Evolutionary conservation across 2,113 vertebrate genomes (phyloP), one percentile per base, ranked within the genome.

Genomic region (Gavia stellata): DNA sequence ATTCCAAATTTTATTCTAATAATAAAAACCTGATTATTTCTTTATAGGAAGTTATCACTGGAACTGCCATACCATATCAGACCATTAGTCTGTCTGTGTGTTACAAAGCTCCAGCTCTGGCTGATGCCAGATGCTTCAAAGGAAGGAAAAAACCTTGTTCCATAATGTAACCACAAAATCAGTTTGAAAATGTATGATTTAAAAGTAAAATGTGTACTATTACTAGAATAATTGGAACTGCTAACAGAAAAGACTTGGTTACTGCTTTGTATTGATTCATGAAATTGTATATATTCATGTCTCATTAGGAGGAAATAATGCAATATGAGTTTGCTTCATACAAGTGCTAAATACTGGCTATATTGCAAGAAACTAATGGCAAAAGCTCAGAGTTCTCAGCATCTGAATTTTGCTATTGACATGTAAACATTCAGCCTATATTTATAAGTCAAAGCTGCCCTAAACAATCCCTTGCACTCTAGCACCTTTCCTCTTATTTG

Each of bases 1-100:
- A 38, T 59, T 79, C 33, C 31, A 90, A 47, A 65, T 83, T 96
- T 93, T 80, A 88, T 74, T 70, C 59, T 63, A 93, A 78, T 71
- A 79, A 81, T 88, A 59, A 86, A 90, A 74, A 63, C 3, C 62
- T 90, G 73, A 83, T 96, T 94, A 81, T 89, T 92, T 93, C 45
- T 71, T 91, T 75, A 79, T 61, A 65, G 80, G 86, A 65, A 84
- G 36, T 81, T 90, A 59, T 84, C 55, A 90, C 36, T 88, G 63
- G 86, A 95, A 75, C 10, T 89, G 44, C 65, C 23, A 38, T 89
- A 45, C 44, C 14, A 2, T 52, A 75, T 65, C 65, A 96, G 61
- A n/a, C 40, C 68, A 75, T 93, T 91, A 71, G 42, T 62, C 50
- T 75, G 42, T 33, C 67, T 56, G 40, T 28, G 33, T 81, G 40